phyloP scores from a whole-genome alignment of 2,888 invertebrate species.

The Parnassius orleans region DNA sequence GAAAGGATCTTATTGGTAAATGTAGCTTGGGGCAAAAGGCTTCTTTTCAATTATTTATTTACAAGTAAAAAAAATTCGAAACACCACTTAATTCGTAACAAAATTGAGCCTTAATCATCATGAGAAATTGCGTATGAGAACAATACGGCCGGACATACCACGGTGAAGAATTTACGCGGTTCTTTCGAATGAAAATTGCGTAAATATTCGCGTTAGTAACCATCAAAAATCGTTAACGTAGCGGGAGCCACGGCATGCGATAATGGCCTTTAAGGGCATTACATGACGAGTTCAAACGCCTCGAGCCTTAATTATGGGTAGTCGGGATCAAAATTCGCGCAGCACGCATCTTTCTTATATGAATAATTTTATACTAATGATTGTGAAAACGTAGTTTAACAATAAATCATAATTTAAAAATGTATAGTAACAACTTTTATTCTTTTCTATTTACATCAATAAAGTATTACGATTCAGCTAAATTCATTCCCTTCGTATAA shows the following conservation, averaged over 20 bases:
- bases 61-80: constrained; percentile 11
- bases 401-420: constrained; percentile 3
- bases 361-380: constrained; percentile 13
- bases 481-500: constrained; percentile 92
- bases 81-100: constrained; percentile 19
- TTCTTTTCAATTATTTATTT: constrained; percentile 5
- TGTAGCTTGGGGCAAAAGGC: not conserved
- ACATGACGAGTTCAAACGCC: constrained; percentile 22
- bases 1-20: too few species aligned
- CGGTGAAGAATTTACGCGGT: constrained; percentile 4
- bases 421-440: not conserved
- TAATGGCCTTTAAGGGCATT: constrained; percentile 7
- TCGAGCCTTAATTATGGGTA: constrained; percentile 21
- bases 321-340: constrained; percentile 14
- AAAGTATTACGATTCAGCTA: constrained; percentile 75
- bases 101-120: constrained; percentile 12
- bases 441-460: not conserved
- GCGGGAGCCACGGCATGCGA: not conserved
- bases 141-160: constrained; percentile 11
- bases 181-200: constrained; percentile 6
- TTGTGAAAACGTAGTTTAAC: constrained; percentile 14
- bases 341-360: constrained; percentile 20
- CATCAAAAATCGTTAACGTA: constrained; percentile 11
- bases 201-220: constrained; percentile 1
- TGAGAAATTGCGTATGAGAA: constrained; percentile 12